These are phyloP conservation scores for Drosophila kanekoi DNA, from an alignment of 2,888 invertebrate species.

Conservation along the genomic window DNA sequence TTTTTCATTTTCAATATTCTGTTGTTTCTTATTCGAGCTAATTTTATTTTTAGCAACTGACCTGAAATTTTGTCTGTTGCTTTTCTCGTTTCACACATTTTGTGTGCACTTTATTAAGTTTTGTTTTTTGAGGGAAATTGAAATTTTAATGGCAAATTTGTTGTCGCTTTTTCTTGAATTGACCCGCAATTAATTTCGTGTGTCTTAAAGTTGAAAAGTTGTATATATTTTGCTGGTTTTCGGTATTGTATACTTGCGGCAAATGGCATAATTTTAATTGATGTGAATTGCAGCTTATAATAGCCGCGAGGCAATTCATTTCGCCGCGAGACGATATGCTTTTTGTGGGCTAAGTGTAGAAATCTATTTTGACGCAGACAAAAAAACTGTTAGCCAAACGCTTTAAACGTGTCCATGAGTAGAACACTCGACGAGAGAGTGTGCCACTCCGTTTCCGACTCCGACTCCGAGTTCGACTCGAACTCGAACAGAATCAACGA, in stretches of 20 bases:
- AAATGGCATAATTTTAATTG: conserved; percentile 62
- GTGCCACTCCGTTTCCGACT: conserved; percentile 10
- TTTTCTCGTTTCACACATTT: conserved; percentile 17
- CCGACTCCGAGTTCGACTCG: background rate
- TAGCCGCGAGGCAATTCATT: conserved; percentile 27
- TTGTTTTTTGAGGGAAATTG: conserved; percentile 26
- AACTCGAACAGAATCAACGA: conserved; percentile 13
- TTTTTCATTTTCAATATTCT: conserved; percentile 18
- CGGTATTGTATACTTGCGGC: conserved; percentile 18
- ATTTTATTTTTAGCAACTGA: conserved; percentile 60
- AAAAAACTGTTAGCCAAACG: conserved; percentile 59
- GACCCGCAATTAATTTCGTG: conserved; percentile 45
- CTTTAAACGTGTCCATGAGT: conserved; percentile 66
- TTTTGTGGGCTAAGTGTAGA: conserved; percentile 56
- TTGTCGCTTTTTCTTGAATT: conserved; percentile 28
- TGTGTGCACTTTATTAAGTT: conserved; percentile 28
- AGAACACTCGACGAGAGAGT: conserved; percentile 51
- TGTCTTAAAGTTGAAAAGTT: conserved; percentile 40
- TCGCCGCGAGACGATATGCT: conserved; percentile 36
- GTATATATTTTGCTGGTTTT: conserved; percentile 23
- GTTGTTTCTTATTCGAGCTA: conserved; percentile 11
- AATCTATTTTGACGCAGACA: conserved; percentile 46
- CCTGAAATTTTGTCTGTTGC: conserved; percentile 46
- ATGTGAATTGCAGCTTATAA: conserved; percentile 44
- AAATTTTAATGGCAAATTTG: conserved; percentile 17